Evolutionary conservation across 2,113 vertebrate genomes (phyloP).

Genomic region (Melanostigma gelatinosum): DNA sequence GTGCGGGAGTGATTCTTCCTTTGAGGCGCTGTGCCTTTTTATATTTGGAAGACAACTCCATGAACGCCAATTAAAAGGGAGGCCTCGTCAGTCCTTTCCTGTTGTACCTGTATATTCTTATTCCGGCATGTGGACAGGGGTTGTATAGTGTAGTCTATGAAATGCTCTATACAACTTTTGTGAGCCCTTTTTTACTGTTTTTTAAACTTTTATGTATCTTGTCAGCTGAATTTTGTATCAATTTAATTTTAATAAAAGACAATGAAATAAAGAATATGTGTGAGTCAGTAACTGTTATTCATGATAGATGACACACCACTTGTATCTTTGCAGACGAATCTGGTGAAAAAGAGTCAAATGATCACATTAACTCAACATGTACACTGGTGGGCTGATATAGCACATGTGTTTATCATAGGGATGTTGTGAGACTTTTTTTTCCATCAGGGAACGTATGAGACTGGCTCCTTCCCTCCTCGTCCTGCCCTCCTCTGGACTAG

Average conservation of each 20-base stretch:
- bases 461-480: constrained; percentile 35
- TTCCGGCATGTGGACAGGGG: constrained; percentile 18
- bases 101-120: constrained; percentile 18
- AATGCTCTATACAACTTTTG: constrained; percentile 18
- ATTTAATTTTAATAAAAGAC: constrained; percentile 54
- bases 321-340: background rate
- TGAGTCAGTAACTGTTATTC: background rate
- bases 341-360: too few species aligned
- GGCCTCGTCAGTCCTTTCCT: constrained; percentile 24
- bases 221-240: constrained; percentile 53
- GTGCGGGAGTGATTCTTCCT: constrained; percentile 5
- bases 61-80: constrained; percentile 57
- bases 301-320: background rate
- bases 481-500: constrained; percentile 67
- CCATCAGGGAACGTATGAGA: background rate
- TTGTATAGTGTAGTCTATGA: constrained; percentile 26
- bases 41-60: constrained; percentile 29
- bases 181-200: constrained; percentile 11
- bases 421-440: background rate
- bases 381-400: background rate
- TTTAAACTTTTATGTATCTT: constrained; percentile 23
- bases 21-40: constrained; percentile 8
- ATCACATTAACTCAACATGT: background rate
- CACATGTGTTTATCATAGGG: background rate
- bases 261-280: constrained; percentile 2